Evolutionary conservation across 2,797 vertebrate species (phyloP).

Genomic region (Melanotaenia boesemani): DNA sequence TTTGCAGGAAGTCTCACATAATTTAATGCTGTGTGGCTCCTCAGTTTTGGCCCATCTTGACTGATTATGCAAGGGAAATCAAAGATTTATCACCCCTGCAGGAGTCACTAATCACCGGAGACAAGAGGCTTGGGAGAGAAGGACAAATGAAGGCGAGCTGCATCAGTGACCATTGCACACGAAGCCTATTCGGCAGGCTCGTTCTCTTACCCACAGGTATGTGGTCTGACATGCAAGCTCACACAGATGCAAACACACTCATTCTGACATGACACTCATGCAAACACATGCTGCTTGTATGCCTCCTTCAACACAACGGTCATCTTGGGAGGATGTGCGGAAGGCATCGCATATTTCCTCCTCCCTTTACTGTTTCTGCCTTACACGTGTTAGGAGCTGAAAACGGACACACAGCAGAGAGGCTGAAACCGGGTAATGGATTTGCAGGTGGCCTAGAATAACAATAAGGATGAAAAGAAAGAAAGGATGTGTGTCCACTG

Average conservation of each 20-base stretch:
- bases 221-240: slow-evolving; percentile 46
- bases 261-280: slow-evolving; percentile 54
- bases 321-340: slow-evolving; percentile 83
- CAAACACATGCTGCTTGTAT: slow-evolving; percentile 62
- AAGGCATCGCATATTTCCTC: slow-evolving; percentile 77
- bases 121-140: slow-evolving; percentile 53
- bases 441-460: slow-evolving; percentile 83
- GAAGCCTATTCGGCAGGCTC: slow-evolving; percentile 21
- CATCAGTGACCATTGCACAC: slow-evolving; percentile 60
- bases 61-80: slow-evolving; percentile 83
- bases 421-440: slow-evolving; percentile 61
- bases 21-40: slow-evolving; percentile 84
- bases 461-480: slow-evolving; percentile 73
- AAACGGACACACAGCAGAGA: slow-evolving; percentile 38
- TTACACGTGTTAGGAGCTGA: slow-evolving; percentile 54
- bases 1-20: slow-evolving; percentile 84
- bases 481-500: slow-evolving; percentile 62
- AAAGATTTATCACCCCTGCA: slow-evolving; percentile 85
- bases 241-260: slow-evolving; percentile 58
- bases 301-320: slow-evolving; percentile 72
- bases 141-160: slow-evolving; percentile 65
- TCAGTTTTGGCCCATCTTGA: slow-evolving; percentile 78
- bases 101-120: slow-evolving; percentile 85
- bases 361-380: slow-evolving; percentile 61
- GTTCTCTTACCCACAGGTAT: slow-evolving; percentile 50